Percentiles rank a stretch among this genome's conserved stretches.
These are phyloP conservation scores for Agrypnus murinus DNA, from an alignment of 2,888 invertebrate species.

Conservation along the genomic window DNA sequence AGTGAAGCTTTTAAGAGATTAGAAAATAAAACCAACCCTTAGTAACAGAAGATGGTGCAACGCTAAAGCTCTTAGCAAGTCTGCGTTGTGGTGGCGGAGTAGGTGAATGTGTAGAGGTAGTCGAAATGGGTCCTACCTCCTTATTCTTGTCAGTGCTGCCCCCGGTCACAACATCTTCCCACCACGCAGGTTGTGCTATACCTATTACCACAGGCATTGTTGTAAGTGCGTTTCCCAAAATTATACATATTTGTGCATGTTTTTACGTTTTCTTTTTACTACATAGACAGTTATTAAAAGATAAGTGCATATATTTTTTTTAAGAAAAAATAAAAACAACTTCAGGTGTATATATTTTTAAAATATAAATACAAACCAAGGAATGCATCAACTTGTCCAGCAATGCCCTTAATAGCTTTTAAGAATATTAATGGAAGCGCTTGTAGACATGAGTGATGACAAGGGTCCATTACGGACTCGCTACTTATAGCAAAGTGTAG, in stretches of 20 bases:
- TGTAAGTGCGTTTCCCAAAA: conserved; percentile 47
- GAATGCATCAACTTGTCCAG: conserved; percentile 96
- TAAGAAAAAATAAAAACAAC: background rate
- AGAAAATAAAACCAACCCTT: too few relatives aligned
- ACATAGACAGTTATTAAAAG: background rate
- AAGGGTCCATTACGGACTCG: conserved; percentile 88
- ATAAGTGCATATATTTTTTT: background rate
- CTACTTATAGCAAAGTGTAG: conserved; percentile 86
- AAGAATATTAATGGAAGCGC: conserved; percentile 92
- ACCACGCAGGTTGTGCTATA: conserved; percentile 72
- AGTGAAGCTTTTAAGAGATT: too few relatives aligned
- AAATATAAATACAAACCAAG: conserved; percentile 79
- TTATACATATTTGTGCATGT: conserved; percentile 39
- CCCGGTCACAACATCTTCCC: conserved; percentile 71
- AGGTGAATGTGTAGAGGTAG: conserved; percentile 77
- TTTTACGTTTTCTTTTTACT: background rate
- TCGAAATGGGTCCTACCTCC: conserved; percentile 61
- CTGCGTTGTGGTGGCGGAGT: conserved; percentile 92
- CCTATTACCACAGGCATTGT: conserved; percentile 67
- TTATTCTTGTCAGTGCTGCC: conserved; percentile 69
- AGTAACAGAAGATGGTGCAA: conserved; percentile 81
- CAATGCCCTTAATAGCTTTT: conserved; percentile 94
- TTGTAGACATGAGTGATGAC: conserved; percentile 91
- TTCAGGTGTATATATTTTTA: background rate
- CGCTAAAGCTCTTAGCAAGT: conserved; percentile 94